phyloP scores from a whole-genome alignment of 2,888 invertebrate genomes.

The Baccha elongata region DNA sequence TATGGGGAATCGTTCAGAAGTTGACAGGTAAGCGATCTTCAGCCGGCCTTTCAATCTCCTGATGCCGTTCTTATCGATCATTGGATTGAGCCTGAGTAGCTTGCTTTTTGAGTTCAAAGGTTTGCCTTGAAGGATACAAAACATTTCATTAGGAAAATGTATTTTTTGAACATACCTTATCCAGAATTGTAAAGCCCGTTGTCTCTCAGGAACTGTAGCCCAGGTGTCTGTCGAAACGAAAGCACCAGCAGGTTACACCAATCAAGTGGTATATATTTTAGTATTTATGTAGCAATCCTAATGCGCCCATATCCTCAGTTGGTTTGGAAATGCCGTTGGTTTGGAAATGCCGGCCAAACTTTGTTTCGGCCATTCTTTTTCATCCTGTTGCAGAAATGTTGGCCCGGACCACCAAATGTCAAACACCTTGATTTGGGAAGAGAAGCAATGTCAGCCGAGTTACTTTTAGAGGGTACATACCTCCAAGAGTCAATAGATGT shows the following conservation, averaged over 20 bases:
- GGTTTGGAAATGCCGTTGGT: neutral
- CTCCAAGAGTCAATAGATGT: too few species aligned
- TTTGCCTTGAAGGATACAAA: slow-evolving; percentile 14
- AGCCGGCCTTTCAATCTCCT: neutral
- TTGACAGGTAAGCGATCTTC: neutral
- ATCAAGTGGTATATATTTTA: slow-evolving; percentile 29
- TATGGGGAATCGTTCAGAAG: neutral
- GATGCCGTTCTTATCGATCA: too few species aligned
- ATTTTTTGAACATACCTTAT: slow-evolving; percentile 32
- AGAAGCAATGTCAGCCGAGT: too few species aligned
- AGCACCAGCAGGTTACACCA: slow-evolving; percentile 13
- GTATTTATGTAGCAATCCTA: slow-evolving; percentile 26
- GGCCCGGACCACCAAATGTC: too few species aligned
- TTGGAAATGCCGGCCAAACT: too few species aligned
- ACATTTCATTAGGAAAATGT: slow-evolving; percentile 27
- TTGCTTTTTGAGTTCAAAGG: slow-evolving; percentile 1
- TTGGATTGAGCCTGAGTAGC: slow-evolving; percentile 22
- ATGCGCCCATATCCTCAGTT: neutral
- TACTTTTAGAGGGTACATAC: too few species aligned
- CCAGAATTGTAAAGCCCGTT: neutral
- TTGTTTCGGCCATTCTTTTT: too few species aligned
- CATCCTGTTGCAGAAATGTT: too few species aligned
- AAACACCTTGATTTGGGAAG: too few species aligned
- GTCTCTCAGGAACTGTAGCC: slow-evolving; percentile 12
- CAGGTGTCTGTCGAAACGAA: neutral